Conservation (phyloP, 2,797 vertebrate genomes). For the Catostomus latipinnis region DNA sequence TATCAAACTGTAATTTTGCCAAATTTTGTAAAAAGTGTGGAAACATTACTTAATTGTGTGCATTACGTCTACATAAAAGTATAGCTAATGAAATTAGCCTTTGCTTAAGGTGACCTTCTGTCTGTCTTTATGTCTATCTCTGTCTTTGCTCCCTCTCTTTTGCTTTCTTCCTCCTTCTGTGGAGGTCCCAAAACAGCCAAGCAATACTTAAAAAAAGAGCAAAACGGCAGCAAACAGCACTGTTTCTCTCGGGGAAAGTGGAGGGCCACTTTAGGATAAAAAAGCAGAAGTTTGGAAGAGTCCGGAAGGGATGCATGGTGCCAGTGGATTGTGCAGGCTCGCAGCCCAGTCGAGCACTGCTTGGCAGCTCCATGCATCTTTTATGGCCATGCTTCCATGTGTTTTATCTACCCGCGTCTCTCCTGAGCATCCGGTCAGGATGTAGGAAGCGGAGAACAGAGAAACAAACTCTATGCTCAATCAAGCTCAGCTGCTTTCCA, state of each 20-base stretch:
- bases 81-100: too few species aligned
- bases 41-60: too few species aligned
- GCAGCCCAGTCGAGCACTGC: conserved; percentile 13
- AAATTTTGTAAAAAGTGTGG: too few species aligned
- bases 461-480: conserved; percentile 4
- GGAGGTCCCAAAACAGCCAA: conserved; percentile 68
- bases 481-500: conserved; percentile 32
- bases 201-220: conserved; percentile 68
- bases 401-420: conserved; percentile 28
- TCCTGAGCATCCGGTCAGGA: not conserved
- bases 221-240: conserved; percentile 59
- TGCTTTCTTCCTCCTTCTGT: conserved; percentile 52
- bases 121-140: conserved; percentile 42
- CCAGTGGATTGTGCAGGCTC: conserved; percentile 19
- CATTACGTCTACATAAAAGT: too few species aligned
- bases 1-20: too few species aligned
- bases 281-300: conserved; percentile 21
- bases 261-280: not conserved
- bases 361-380: conserved; percentile 32
- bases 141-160: conserved; percentile 57
- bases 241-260: conserved; percentile 16
- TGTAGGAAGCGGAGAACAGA: conserved; percentile 19
- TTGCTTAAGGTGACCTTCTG: not conserved
- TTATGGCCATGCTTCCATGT: conserved; percentile 2
- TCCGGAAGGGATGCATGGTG: conserved; percentile 10